Conservation (phyloP, 2,888 invertebrate species). For the Tetragnatha montana region DNA sequence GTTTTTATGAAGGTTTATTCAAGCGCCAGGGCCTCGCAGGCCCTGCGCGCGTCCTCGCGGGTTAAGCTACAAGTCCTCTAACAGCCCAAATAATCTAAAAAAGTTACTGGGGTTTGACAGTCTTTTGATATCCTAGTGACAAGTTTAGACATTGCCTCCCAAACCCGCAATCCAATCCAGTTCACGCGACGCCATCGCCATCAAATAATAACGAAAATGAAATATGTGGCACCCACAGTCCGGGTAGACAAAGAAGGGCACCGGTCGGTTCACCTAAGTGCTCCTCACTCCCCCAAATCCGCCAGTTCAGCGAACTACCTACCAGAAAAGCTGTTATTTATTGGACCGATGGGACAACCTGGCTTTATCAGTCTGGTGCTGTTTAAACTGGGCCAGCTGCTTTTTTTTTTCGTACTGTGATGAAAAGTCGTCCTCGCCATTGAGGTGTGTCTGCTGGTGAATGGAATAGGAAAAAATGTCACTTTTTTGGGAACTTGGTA, state of each 20-base stretch:
- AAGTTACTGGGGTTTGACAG: too few relatives aligned
- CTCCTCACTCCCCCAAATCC: background rate
- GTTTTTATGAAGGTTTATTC: too few relatives aligned
- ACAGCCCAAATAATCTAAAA: too few relatives aligned
- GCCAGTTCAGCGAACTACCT: constrained; percentile 8
- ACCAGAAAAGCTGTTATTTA: constrained; percentile 29
- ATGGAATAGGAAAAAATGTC: background rate
- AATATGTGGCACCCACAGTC: background rate
- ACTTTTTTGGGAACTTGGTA: background rate
- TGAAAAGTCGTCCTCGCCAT: background rate
- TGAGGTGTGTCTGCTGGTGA: background rate
- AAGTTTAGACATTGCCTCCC: too few relatives aligned
- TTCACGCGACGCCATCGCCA: too few relatives aligned
- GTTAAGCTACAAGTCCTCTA: too few relatives aligned
- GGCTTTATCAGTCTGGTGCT: background rate
- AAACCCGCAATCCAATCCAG: too few relatives aligned
- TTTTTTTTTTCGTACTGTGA: background rate
- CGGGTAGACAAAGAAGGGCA: background rate
- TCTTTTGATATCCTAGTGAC: too few relatives aligned
- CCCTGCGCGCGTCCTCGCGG: too few relatives aligned
- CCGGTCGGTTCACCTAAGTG: background rate
- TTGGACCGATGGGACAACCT: background rate
- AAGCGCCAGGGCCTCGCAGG: too few relatives aligned
- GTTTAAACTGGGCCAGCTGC: background rate
- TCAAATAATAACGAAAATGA: too few relatives aligned